Base-by-base conservation (phyloP, 2,888 invertebrate genomes). In the Aphidoletes aphidimyza region DNA sequence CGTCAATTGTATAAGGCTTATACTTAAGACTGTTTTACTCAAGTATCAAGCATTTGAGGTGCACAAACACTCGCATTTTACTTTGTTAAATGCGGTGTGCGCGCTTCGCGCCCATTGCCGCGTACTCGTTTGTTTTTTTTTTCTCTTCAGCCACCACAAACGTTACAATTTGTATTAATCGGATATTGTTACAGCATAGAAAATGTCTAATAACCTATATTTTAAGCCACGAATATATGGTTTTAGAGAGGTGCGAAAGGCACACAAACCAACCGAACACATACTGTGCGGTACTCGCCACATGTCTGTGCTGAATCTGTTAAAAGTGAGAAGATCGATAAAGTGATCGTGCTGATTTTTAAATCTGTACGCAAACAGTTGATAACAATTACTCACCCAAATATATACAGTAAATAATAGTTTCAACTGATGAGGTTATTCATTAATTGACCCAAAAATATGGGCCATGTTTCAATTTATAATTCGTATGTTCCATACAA, bases 181-280 rank as follows among this genome's bases (percentile, higher is more conserved):
- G n/a, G n/a, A n/a, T n/a, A n/a, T 69, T 69, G 69, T 69, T 69
- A 69, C 69, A 26, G 69, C 69, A 69, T 69, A 30, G 3, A 14
- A 69, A 69, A 69, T 69, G 69, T 69, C 69, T 69, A 69, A 69
- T 69, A 69, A 69, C 69, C 69, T 69, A 69, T 69, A 69, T 69
- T 54, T 54, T 19, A 69, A 30, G 5, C 69, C 14, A 69, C 14
- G 14, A 69, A 30, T 69, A 69, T 69, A 26, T 19, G 69, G 34
- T 30, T 30, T 69, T 30, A 30, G 69, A 30, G 69, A 54, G 22
- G 17, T 17, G 54, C 30, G 69, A 69, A 30, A 54, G 3, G 14
- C 34, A 69, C 26, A 69, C 26, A 30, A 30, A 69, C n/a, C n/a
- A n/a, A n/a, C n/a, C n/a, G 69, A 69, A 69, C 69, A 69, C 69